Evolutionary conservation across 2,888 invertebrate genomes (phyloP).

Genomic region (Dugesia japonica): DNA sequence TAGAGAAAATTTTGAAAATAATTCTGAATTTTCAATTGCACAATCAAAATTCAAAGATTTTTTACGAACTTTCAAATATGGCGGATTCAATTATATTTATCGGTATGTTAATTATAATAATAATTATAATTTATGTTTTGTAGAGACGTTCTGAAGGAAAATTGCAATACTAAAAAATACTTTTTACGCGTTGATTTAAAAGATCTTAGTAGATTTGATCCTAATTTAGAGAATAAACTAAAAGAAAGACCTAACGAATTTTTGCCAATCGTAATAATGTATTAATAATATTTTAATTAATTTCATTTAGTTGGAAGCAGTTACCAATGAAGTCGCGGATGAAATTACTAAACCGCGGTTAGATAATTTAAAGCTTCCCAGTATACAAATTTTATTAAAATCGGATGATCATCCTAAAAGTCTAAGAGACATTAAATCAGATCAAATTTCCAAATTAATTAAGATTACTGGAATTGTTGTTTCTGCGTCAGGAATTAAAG

Average conservation of each 20-base stretch:
- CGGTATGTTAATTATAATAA: background rate
- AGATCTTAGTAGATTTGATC: background rate
- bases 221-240: background rate
- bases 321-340: slow-evolving; percentile 76
- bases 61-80: background rate
- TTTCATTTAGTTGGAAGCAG: slow-evolving; percentile 64
- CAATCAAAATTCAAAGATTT: background rate
- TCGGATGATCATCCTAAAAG: slow-evolving; percentile 68
- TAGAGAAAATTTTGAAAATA: background rate
- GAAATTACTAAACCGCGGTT: slow-evolving; percentile 82
- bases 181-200: background rate
- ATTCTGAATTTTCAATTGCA: background rate
- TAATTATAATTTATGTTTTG: background rate
- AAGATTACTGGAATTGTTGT: slow-evolving; percentile 89
- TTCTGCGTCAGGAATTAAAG: slow-evolving; percentile 75
- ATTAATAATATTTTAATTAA: background rate
- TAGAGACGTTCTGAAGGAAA: background rate
- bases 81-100: background rate
- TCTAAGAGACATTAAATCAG: slow-evolving; percentile 67
- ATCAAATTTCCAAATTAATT: slow-evolving; percentile 67
- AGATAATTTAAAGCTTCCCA: slow-evolving; percentile 67
- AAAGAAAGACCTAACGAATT: background rate
- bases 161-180: background rate
- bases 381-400: slow-evolving; percentile 73
- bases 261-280: background rate